Evolutionary conservation across 92 coral and sea anemone species (phyloP), one percentile per base, ranked within the genome.

Genomic region (Paramuricea clavata): DNA sequence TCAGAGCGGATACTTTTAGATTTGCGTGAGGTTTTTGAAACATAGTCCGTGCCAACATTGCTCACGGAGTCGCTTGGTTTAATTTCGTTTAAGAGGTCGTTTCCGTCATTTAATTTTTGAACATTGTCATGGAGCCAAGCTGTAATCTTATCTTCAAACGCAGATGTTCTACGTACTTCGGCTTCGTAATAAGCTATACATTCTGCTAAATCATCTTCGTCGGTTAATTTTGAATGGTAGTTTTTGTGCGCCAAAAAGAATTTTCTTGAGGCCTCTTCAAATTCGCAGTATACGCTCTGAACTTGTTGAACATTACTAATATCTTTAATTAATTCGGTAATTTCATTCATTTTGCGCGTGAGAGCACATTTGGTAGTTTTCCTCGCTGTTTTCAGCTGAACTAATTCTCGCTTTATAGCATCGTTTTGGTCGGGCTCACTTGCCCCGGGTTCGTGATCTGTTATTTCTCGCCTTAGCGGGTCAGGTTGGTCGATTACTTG

Each of bases 1-100:
- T 74, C 61, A 74, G 81, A 43, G 61, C 81, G 81, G 2, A 23
- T 74, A 47, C 33, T 6, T 74, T 74, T 74, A 17, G 81, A 44
- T 74, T 74, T 74, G 31, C 81, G 81, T 74, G 81, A 74, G 4
- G 81, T 17, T 74, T 13, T 74, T 10, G 81, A 42, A 42, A 6
- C 81, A 49, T 32, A 47, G 11, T 19, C 35, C 19, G 59, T 28
- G 81, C 31, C 81, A 74, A 47, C 81, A 74, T 74, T 74, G 49
- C 81, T 74, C 81, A 74, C 61, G 81, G 81, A 74, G n/a, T 74
- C 81, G 49, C 81, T 74, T 47, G 81, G 81, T 74, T 28, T 44
- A 39, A 74, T 74, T 28, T 74, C 81, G 23, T 74, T 74, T 71
- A 9, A 42, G 5, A 22, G 32, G 27, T 42, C 81, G 35, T 42